Base-by-base conservation (phyloP, 2,888 invertebrate genomes). In the Agrotis exclamationis region DNA sequence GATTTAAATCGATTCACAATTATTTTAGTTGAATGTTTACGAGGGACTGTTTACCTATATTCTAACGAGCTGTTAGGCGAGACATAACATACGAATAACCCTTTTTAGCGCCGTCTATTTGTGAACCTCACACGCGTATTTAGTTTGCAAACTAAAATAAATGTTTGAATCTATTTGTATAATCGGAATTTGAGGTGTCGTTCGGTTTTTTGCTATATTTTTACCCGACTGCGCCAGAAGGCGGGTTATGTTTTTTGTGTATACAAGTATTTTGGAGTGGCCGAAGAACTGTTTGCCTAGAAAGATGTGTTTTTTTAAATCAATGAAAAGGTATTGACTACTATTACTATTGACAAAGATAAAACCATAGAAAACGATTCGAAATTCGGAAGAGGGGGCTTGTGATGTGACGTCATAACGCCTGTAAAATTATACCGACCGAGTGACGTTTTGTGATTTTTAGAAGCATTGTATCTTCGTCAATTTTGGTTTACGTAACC, bases 1-100 rank as follows among this genome's bases (percentile, higher is more conserved):
- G 69, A 79, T 73, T 85, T 70, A 79, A 80, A 80, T 74, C 71
- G 73, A 79, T 64, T 74, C 62, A 63, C 70, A 67, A 74, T 78
- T 77, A 85, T 72, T 72, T 64, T 65, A 47, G 54, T 68, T 28
- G 14, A 39, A 72, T 79, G 79, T 79, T 82, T 68, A 72, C 56
- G 57, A 76, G 47, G 77, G 62, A 82, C 72, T 63, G 82, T 77
- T 82, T 78, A 69, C 79, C 39, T 39, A 39, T 39, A 60, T 62
- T 57, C 28, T 71, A 68, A 79, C 68, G 82, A 79, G 62, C 67
- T 82, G 82, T 39, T 56, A 39, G 62, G 0, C 65, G 68, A 79
- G 73, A 77, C 78, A 60, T 63, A 66, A 69, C 79, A 68, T 63
- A 39, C 54, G 47, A 65, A 24, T 24, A 78, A 63, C 57, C 79